Evolutionary conservation across 2,797 vertebrate species (phyloP).

Genomic region (Acrossocheilus fasciatus): DNA sequence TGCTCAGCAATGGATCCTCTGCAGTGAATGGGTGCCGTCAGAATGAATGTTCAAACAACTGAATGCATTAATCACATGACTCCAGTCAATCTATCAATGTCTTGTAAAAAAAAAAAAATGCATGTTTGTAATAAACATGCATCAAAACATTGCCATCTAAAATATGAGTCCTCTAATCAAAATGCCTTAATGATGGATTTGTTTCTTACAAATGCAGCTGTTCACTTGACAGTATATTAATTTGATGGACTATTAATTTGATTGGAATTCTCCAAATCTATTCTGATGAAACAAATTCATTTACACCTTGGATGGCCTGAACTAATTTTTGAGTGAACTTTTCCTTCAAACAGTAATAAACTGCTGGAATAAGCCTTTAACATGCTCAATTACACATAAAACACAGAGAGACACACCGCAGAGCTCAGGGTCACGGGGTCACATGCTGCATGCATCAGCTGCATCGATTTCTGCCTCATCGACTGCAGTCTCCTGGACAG

Average conservation of each 20-base stretch:
- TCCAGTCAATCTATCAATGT: neutral
- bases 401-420: slow-evolving; percentile 34
- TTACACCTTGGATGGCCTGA: neutral
- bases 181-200: neutral
- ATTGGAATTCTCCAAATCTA: neutral
- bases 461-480: slow-evolving; percentile 53
- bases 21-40: neutral
- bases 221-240: neutral
- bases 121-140: neutral
- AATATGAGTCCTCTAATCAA: neutral
- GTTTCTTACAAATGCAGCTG: neutral
- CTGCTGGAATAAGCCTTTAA: slow-evolving; percentile 30
- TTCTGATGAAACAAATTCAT: neutral
- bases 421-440: slow-evolving; percentile 51
- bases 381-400: slow-evolving; percentile 42
- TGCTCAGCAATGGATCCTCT: neutral
- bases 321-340: neutral
- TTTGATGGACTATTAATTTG: neutral
- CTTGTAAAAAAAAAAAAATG: neutral
- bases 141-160: neutral
- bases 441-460: slow-evolving; percentile 48
- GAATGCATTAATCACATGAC: neutral
- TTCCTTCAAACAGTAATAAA: neutral
- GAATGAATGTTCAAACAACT: neutral
- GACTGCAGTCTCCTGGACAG: slow-evolving; percentile 34